Evolutionary conservation across 2,797 vertebrate species (phyloP).

Genomic region (Pteropus rufus): DNA sequence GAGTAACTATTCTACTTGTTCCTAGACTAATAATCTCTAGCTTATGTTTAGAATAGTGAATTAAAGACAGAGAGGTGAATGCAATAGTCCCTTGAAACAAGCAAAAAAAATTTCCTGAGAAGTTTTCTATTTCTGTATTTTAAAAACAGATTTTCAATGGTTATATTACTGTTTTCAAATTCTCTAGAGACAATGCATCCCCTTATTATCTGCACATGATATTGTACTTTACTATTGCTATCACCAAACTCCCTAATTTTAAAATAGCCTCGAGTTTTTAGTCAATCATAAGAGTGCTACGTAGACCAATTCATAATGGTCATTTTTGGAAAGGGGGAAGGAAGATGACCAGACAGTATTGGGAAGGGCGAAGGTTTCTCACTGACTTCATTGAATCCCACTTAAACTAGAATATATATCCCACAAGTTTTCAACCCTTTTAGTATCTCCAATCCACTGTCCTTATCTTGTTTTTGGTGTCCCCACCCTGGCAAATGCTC

Average conservation of each 20-base stretch:
- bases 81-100: background rate
- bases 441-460: background rate
- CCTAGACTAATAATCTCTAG: background rate
- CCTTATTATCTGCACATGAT: background rate
- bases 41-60: background rate
- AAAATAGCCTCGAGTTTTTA: background rate
- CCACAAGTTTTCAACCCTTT: background rate
- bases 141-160: background rate
- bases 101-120: too few relatives aligned
- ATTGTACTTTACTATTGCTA: background rate
- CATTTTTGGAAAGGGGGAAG: background rate
- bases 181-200: accelerated
- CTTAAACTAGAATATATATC: too few relatives aligned
- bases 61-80: background rate
- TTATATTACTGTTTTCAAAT: background rate
- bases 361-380: background rate
- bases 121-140: background rate
- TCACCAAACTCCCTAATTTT: background rate
- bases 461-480: background rate
- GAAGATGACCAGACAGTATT: background rate
- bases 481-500: background rate
- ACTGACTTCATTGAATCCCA: background rate
- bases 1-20: background rate
- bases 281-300: background rate
- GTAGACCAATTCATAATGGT: background rate